These are phyloP conservation scores for Ageneiosus marmoratus DNA, from an alignment of 2,113 vertebrate species.

Conservation along the genomic window DNA sequence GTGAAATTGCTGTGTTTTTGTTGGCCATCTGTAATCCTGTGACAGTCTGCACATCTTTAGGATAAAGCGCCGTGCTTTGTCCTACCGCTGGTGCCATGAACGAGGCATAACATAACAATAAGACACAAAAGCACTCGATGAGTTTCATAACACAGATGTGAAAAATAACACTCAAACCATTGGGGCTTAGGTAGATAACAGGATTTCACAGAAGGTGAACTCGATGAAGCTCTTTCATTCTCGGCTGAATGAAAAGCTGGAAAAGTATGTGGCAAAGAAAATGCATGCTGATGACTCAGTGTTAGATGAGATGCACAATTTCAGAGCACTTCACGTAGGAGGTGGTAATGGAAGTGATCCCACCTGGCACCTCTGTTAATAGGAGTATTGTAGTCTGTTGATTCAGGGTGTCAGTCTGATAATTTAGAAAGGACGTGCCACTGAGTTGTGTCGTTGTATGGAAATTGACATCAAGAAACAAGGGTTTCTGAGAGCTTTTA, in stretches of 20 bases:
- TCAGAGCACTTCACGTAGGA: constrained; percentile 13
- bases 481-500: background rate
- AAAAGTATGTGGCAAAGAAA: background rate
- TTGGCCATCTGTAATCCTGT: constrained; percentile 54
- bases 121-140: background rate
- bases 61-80: constrained; percentile 39
- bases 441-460: background rate
- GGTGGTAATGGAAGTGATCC: constrained; percentile 6
- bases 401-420: constrained; percentile 6
- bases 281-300: background rate
- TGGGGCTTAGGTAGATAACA: constrained; percentile 17
- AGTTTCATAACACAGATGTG: background rate
- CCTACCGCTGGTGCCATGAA: background rate
- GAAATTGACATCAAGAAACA: background rate
- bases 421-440: background rate
- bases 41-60: constrained; percentile 44
- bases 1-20: constrained; percentile 51
- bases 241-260: constrained; percentile 5
- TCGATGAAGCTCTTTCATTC: background rate
- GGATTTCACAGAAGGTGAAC: constrained; percentile 14
- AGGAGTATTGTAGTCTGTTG: background rate
- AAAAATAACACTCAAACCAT: background rate
- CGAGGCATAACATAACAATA: background rate
- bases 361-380: constrained; percentile 13
- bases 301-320: constrained; percentile 9